Conservation (phyloP, 2,888 invertebrate genomes). For the Neria commutata region DNA sequence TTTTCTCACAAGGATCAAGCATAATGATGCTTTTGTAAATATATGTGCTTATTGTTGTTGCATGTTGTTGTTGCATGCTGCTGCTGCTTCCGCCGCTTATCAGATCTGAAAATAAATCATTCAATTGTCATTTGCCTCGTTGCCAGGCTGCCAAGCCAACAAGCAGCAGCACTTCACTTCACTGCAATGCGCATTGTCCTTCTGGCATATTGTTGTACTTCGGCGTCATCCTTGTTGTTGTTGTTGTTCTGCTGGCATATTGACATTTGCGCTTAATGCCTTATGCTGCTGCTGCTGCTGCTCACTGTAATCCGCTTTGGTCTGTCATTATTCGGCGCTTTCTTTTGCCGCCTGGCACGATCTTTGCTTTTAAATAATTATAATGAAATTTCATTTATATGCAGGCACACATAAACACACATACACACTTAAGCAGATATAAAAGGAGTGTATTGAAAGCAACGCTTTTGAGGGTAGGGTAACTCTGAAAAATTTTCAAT, state of each 20-base stretch:
- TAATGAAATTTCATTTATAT: too few relatives aligned
- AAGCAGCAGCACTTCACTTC: too few relatives aligned
- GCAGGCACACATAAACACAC: too few relatives aligned
- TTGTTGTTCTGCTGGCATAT: background rate
- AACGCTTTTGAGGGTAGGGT: too few relatives aligned
- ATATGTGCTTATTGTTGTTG: too few relatives aligned
- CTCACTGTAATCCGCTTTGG: background rate
- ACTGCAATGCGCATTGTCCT: background rate
- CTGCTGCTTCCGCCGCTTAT: background rate
- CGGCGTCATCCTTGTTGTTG: background rate
- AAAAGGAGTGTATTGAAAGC: too few relatives aligned
- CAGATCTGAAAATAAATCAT: background rate
- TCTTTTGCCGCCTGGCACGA: too few relatives aligned
- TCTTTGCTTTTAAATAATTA: too few relatives aligned
- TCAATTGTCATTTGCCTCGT: background rate
- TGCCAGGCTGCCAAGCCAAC: too few relatives aligned
- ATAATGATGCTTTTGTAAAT: background rate
- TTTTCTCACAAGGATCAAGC: constrained; percentile 1
- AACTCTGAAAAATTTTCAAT: too few relatives aligned
- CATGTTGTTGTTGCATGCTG: background rate
- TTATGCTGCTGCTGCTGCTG: too few relatives aligned
- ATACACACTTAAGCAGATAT: too few relatives aligned
- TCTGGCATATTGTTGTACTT: background rate
- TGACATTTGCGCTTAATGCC: constrained; percentile 4
- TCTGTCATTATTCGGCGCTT: background rate